A percentile compares a stretch with the other conserved stretches of the same genome.
These are phyloP conservation scores for Eptesicus fuscus DNA, from an alignment of 2,113 vertebrate species.

Conservation along the genomic window DNA sequence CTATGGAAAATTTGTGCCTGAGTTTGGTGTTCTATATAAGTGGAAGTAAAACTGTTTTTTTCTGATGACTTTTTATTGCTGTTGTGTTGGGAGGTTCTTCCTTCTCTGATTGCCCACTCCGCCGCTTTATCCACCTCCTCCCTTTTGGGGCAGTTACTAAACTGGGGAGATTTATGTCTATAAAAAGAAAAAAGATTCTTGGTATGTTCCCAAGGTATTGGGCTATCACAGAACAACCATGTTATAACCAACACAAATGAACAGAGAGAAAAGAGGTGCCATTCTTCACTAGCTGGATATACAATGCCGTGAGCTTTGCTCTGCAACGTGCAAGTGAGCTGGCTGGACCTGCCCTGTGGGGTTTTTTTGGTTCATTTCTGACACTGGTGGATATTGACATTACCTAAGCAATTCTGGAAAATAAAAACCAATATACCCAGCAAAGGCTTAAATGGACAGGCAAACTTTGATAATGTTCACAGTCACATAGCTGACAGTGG, in stretches of 20 bases:
- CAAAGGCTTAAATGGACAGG: background rate
- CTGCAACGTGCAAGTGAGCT: background rate
- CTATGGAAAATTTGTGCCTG: background rate
- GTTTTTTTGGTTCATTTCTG: slow-evolving; percentile 19
- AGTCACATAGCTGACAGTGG: background rate
- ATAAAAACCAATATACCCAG: background rate
- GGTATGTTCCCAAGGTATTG: background rate
- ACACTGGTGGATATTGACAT: background rate
- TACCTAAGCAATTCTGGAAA: slow-evolving; percentile 5
- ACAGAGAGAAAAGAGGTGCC: background rate
- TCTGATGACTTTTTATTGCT: background rate
- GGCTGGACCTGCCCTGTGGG: background rate
- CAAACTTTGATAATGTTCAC: background rate
- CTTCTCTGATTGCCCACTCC: background rate
- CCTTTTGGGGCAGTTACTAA: background rate
- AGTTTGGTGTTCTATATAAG: accelerated
- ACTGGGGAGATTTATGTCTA: background rate
- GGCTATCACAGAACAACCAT: background rate
- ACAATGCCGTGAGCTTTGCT: background rate
- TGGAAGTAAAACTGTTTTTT: background rate
- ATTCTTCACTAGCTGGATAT: background rate
- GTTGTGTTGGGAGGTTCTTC: background rate
- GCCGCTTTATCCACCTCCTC: accelerated
- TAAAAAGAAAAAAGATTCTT: background rate
- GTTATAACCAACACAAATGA: background rate